phyloP scores from a whole-genome alignment of 1,140 invertebrate species.

The Aphelenchoides besseyi region DNA sequence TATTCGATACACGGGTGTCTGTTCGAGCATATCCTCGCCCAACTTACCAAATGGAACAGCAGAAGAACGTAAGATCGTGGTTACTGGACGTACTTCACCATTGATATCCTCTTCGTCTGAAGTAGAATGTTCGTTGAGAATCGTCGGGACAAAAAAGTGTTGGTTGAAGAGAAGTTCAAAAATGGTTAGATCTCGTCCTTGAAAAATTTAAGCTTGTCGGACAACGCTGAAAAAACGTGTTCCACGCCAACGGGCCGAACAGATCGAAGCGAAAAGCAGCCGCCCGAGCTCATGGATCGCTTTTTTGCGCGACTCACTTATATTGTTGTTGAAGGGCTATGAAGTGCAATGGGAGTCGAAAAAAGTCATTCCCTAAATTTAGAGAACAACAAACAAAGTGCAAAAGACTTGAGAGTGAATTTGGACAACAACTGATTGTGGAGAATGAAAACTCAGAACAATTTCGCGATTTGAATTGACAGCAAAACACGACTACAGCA shows the following conservation, averaged over 20 bases:
- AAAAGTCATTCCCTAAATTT: no score
- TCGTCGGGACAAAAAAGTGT: neutral
- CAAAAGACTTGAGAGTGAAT: no score
- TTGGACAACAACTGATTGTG: no score
- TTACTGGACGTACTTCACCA: neutral
- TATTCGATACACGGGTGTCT: neutral
- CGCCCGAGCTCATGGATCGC: no score
- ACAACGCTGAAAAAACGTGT: constrained; percentile 3
- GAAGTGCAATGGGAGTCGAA: no score
- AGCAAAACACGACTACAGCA: no score
- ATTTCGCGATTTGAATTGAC: no score
- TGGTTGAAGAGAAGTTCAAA: neutral
- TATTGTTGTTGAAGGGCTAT: no score
- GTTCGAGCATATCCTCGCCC: constrained; percentile 19
- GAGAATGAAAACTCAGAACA: no score
- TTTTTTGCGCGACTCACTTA: no score
- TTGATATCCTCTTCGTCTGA: constrained; percentile 3
- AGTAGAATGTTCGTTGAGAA: neutral
- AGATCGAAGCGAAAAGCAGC: neutral
- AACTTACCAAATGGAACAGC: constrained; percentile 1
- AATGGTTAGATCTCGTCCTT: no score
- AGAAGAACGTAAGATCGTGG: neutral
- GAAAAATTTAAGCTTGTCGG: neutral
- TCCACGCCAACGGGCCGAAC: neutral
- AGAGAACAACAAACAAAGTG: no score